A percentile compares a stretch with the other conserved stretches of the same genome.
phyloP scores from a whole-genome alignment of 2,888 invertebrate genomes.

The Trilocha varians region DNA sequence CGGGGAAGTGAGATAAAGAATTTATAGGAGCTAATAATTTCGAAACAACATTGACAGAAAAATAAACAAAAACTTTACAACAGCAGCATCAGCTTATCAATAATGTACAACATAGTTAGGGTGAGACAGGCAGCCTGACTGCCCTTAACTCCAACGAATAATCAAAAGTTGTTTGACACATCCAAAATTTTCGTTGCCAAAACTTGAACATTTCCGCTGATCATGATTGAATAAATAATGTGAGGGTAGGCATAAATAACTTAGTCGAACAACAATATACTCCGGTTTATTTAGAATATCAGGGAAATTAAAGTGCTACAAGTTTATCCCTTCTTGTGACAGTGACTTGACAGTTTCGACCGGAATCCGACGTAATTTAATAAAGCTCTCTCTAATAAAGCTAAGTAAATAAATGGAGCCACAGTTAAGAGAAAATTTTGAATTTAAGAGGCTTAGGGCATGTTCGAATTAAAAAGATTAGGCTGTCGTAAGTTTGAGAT shows the following conservation, averaged over 20 bases:
- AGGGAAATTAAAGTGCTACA: neutral
- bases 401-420: neutral
- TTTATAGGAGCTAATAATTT: too few species aligned
- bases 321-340: neutral
- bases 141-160: too few species aligned
- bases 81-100: too few species aligned
- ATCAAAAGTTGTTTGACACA: too few species aligned
- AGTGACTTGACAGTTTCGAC: neutral
- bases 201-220: neutral
- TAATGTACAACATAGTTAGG: too few species aligned
- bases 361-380: conserved; percentile 1
- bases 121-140: too few species aligned
- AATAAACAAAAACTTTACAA: too few species aligned
- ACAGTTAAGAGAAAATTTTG: neutral
- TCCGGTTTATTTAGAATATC: conserved; percentile 1
- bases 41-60: too few species aligned
- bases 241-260: neutral
- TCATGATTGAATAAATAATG: neutral
- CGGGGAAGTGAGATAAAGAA: too few species aligned
- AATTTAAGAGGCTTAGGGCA: neutral
- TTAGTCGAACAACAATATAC: neutral
- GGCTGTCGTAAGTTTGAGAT: neutral
- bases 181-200: neutral
- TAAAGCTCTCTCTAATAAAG: conserved; percentile 1
- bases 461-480: neutral